Evolutionary conservation across 2,113 vertebrate species (phyloP), one percentile per base, ranked within the genome.

Genomic region (Fregata magnificens): DNA sequence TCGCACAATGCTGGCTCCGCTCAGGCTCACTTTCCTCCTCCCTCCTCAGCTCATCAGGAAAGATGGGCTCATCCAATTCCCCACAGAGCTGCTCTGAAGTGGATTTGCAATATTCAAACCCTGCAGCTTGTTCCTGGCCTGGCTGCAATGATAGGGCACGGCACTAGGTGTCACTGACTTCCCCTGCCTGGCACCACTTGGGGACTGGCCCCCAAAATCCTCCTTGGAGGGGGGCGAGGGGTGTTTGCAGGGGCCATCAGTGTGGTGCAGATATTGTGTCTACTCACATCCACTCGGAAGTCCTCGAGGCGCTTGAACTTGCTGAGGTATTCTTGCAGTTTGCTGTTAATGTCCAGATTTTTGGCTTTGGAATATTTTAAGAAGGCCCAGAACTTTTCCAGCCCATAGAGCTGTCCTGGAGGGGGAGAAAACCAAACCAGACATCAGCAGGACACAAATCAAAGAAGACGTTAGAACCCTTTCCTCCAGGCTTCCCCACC

Each of bases 331-430:
- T 99, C 99, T 98, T 99, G 99, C 96, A 99, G 98, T 97, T 99
- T 99, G 96, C 99, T 98, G 95, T 99, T 98, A 65, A 99, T 99
- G 96, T 99, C 99, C 98, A 99, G 96, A 96, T 95, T 99, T 98
- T 99, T 99, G 97, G 99, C 98, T 99, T 99, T 99, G 94, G 99
- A 99, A 98, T 99, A 99, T 98, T 99, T 99, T 80, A 99, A 99
- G 97, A 99, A 99, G 92, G 99, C 99, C 99, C 99, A 99, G 97
- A 99, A 99, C 97, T 99, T 99, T 98, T 99, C 99, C 88, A 99
- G 99, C 89, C 99, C 99, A 47, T 99, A 99, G 21, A 99, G 99
- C 95, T 99, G 99, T 77, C 99, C 99, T 99, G 93, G 34, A 76
- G 29, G 6, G 13, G 20, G 28, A 28, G 16, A 55, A 84, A 72